These are phyloP conservation scores for Zapus hudsonius DNA, from an alignment of 2,113 vertebrate genomes.

Conservation along the genomic window DNA sequence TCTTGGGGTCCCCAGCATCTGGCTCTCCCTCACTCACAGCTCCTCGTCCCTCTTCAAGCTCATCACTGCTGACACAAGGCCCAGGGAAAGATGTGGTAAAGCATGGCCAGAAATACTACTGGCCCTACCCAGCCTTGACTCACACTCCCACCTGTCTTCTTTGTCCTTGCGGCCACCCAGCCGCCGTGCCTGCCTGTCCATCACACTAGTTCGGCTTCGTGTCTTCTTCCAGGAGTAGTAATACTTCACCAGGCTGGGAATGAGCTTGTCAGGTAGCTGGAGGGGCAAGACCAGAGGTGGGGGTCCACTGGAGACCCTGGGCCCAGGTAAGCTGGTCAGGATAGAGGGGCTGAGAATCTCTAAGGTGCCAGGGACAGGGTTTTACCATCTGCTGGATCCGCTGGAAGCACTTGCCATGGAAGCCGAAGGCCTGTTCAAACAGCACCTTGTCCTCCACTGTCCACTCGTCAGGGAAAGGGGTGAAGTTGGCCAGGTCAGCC, in stretches of 20 bases:
- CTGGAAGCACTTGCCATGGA: constrained; percentile 90
- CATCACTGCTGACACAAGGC: constrained; percentile 87
- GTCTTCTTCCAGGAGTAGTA: constrained; percentile 98
- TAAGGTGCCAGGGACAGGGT: background rate
- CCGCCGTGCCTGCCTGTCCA: constrained; percentile 94
- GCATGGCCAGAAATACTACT: background rate
- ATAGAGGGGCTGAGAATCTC: background rate
- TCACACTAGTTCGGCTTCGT: constrained; percentile 92
- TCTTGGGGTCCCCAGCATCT: constrained; percentile 88
- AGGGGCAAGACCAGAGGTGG: background rate
- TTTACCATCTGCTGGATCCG: constrained; percentile 91
- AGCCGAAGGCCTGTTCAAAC: constrained; percentile 90
- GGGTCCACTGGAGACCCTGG: background rate
- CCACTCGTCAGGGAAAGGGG: constrained; percentile 90
- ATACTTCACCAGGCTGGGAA: constrained; percentile 94
- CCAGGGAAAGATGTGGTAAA: constrained; percentile 30
- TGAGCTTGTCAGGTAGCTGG: constrained; percentile 93
- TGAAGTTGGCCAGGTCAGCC: constrained; percentile 90
- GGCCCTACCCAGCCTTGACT: background rate
- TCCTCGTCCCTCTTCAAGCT: constrained; percentile 89
- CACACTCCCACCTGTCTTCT: constrained; percentile 88
- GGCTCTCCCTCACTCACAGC: constrained; percentile 90
- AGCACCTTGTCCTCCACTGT: constrained; percentile 89
- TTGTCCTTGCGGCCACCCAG: constrained; percentile 92
- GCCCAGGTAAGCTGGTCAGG: background rate